A percentile compares a stretch with the other conserved stretches of the same genome.
phyloP scores from a whole-genome alignment of 2,888 invertebrate genomes.

The Drosophila atroscutellata region DNA sequence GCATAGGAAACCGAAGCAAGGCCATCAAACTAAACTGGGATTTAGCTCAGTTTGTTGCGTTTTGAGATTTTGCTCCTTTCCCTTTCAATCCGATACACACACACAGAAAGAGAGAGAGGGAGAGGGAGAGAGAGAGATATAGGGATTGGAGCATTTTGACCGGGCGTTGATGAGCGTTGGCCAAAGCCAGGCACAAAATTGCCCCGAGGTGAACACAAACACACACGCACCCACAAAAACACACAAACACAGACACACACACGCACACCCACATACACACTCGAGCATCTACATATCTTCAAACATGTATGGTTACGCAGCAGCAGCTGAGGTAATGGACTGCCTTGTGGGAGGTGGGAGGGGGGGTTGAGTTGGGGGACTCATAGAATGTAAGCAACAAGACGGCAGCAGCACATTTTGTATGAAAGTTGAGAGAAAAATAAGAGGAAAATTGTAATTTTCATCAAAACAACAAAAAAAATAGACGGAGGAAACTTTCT shows the following conservation, averaged over 20 bases:
- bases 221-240: slow-evolving; percentile 16
- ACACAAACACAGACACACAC: slow-evolving; percentile 1
- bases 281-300: slow-evolving; percentile 12
- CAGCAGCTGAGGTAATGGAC: slow-evolving; percentile 26
- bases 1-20: slow-evolving; percentile 40
- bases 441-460: slow-evolving; percentile 83
- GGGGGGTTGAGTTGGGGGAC: neutral
- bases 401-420: slow-evolving; percentile 71
- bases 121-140: neutral
- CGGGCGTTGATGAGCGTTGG: slow-evolving; percentile 51
- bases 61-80: slow-evolving; percentile 66
- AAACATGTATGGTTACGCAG: slow-evolving; percentile 62
- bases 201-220: slow-evolving; percentile 47
- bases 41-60: slow-evolving; percentile 73
- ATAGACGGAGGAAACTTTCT: slow-evolving; percentile 48
- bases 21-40: slow-evolving; percentile 68
- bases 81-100: slow-evolving; percentile 62
- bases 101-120: slow-evolving; percentile 21
- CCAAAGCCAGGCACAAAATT: slow-evolving; percentile 43
- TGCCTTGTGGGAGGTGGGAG: neutral
- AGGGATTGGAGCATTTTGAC: slow-evolving; percentile 1
- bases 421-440: slow-evolving; percentile 78
- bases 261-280: slow-evolving; percentile 7
- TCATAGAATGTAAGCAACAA: slow-evolving; percentile 67
- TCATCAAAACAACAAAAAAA: slow-evolving; percentile 76